phyloP scores from a whole-genome alignment of 1,140 invertebrate genomes.

The Rhopalosiphum maidis region DNA sequence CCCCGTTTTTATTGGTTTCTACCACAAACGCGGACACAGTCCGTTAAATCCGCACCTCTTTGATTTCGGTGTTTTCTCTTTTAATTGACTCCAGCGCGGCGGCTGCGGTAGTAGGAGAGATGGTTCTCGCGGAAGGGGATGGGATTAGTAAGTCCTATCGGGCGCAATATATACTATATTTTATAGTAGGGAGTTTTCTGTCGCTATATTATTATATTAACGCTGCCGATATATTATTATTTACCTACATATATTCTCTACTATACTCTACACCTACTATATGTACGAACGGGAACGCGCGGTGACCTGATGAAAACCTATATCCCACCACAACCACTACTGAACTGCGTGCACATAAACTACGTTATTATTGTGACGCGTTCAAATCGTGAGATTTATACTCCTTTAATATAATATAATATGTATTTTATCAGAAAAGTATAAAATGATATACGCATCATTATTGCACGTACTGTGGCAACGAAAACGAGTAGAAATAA shows the following conservation, averaged over 20 bases:
- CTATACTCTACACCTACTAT: background rate
- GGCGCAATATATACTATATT: background rate
- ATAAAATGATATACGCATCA: background rate
- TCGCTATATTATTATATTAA: background rate
- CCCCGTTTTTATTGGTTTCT: slow-evolving; percentile 54
- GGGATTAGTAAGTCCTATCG: slow-evolving; percentile 7
- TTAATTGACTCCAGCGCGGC: slow-evolving; percentile 19
- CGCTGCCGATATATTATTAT: background rate
- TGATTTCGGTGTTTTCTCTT: slow-evolving; percentile 28
- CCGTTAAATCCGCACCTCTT: slow-evolving; percentile 32
- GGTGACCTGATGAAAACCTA: too few species aligned
- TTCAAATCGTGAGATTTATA: background rate
- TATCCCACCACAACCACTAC: too few species aligned
- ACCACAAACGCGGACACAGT: background rate
- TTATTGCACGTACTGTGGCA: too few species aligned
- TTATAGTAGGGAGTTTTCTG: background rate
- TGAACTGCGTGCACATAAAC: too few species aligned
- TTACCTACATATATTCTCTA: too few species aligned
- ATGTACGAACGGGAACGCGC: background rate
- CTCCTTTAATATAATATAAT: background rate
- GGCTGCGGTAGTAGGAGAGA: background rate
- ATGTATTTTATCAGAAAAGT: background rate
- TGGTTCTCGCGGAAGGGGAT: background rate
- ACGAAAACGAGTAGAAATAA: background rate
- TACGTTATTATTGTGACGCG: background rate